Percentiles rank a stretch among this genome's conserved stretches.
Evolutionary conservation across 1,140 invertebrate species (phyloP).

Genomic region (Drosophila nigromelanica): DNA sequence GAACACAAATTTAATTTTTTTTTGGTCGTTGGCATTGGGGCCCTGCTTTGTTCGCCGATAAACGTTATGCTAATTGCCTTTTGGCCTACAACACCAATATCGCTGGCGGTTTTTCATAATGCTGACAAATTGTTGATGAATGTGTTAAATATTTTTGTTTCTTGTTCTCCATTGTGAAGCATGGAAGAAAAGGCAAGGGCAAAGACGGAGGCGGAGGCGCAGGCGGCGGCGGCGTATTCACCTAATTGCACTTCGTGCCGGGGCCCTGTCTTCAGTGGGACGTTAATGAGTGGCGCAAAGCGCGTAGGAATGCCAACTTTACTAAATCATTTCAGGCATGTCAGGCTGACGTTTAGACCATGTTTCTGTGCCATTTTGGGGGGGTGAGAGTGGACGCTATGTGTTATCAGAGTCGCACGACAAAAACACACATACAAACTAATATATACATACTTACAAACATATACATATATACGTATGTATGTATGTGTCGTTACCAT

Average conservation of each 20-base stretch:
- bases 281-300: constrained; percentile 65
- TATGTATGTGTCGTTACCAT: constrained; percentile 56
- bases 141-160: constrained; percentile 67
- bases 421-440: constrained; percentile 17
- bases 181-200: neutral
- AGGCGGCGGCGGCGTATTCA: neutral
- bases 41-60: constrained; percentile 37
- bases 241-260: constrained; percentile 45
- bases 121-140: constrained; percentile 81
- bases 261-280: constrained; percentile 34
- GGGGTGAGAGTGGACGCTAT: neutral
- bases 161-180: constrained; percentile 24
- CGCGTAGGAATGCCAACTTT: constrained; percentile 70
- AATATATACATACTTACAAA: constrained; percentile 27
- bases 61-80: constrained; percentile 73
- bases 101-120: constrained; percentile 47
- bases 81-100: constrained; percentile 38
- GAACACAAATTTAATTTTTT: constrained; percentile 21
- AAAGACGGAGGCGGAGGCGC: neutral
- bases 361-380: constrained; percentile 13
- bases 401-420: constrained; percentile 7
- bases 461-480: constrained; percentile 3
- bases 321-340: constrained; percentile 70
- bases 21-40: constrained; percentile 46
- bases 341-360: constrained; percentile 59